A percentile compares a stretch with the other conserved stretches of the same genome.
Evolutionary conservation across 1,140 invertebrate genomes (phyloP).

Genomic region (Drosophila elegans): DNA sequence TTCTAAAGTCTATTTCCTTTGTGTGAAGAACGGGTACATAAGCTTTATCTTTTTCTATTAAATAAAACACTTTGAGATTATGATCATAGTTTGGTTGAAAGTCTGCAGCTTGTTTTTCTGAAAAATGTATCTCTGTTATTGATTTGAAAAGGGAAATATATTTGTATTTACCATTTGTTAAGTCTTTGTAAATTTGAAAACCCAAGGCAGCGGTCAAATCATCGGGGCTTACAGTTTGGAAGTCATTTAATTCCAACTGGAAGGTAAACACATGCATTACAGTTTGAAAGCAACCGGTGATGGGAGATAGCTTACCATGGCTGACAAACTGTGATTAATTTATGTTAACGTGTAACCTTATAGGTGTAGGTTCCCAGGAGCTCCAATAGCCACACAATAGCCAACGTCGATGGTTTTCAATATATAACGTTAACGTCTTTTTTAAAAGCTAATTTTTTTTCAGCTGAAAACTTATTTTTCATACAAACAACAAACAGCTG

Average conservation of each 20-base stretch:
- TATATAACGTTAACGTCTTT: no score
- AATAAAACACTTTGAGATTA: conserved; percentile 47
- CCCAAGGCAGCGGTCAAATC: conserved; percentile 43
- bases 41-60: conserved; percentile 8
- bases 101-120: conserved; percentile 25
- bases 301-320: conserved; percentile 37
- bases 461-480: no score
- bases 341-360: neutral
- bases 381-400: no score
- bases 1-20: conserved; percentile 48
- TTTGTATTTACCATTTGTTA: conserved; percentile 45
- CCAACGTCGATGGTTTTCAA: no score
- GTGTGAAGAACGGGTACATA: conserved; percentile 53
- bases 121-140: neutral
- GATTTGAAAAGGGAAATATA: neutral
- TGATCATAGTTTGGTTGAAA: conserved; percentile 43
- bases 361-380: no score
- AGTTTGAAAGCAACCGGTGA: neutral
- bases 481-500: conserved; percentile 11
- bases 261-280: neutral
- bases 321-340: neutral
- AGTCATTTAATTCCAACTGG: conserved; percentile 33
- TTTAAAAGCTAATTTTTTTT: no score
- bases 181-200: conserved; percentile 50
- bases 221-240: conserved; percentile 23